Percentiles rank a stretch among this genome's conserved stretches.
These are phyloP conservation scores for Diadema setosum DNA, from an alignment of 35 echinoderm and acorn worm genomes.

Conservation along the genomic window DNA sequence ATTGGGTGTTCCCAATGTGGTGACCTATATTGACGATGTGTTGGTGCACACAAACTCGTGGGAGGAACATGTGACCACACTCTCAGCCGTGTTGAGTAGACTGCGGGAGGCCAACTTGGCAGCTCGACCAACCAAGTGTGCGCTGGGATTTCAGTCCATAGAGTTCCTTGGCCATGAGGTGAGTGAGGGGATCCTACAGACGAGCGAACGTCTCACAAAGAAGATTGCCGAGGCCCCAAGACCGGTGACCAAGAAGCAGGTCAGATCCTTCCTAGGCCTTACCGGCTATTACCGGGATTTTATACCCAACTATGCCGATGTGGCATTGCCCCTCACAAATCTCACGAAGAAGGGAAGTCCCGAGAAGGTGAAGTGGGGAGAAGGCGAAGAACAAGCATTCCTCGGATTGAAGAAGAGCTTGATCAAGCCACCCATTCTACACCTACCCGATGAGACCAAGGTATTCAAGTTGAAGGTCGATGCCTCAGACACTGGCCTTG, in stretches of 20 bases:
- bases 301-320: conserved; percentile 4
- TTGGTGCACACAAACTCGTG: background rate
- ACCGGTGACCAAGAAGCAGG: no score
- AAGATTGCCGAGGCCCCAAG: no score
- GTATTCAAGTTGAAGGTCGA: no score
- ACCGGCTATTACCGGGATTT: conserved; percentile 8
- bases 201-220: background rate
- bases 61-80: conserved; percentile 34
- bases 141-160: background rate
- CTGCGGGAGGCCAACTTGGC: no score
- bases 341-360: background rate
- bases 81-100: no score
- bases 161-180: conserved; percentile 8
- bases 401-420: background rate
- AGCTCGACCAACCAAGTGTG: conserved; percentile 20
- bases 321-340: background rate
- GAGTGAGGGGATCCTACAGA: background rate
- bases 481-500: conserved; percentile 1
- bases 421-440: background rate
- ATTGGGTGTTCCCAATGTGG: background rate
- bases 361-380: background rate
- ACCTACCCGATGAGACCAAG: background rate
- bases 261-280: conserved; percentile 1
- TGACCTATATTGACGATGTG: conserved; percentile 62
- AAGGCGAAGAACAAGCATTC: background rate